Percentiles rank a stretch among this genome's conserved stretches.
Evolutionary conservation across 1,140 invertebrate genomes (phyloP).

Genomic region (Calliopsis andreniformis): DNA sequence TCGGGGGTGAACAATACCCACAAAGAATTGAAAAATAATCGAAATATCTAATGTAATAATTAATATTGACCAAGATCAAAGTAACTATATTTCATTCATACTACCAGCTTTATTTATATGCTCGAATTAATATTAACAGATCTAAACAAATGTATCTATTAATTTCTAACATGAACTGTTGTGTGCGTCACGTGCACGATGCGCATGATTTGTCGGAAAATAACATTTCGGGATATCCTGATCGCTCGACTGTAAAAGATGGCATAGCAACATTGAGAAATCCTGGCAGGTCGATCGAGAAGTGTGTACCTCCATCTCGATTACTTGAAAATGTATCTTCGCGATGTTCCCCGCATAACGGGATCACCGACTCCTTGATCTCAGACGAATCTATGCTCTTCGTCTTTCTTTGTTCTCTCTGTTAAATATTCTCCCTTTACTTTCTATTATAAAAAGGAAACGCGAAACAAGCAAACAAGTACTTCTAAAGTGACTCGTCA

Average conservation of each 20-base stretch:
- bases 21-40: neutral
- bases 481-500: too few species aligned
- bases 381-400: conserved; percentile 63
- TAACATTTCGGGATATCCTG: conserved; percentile 19
- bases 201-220: too few species aligned
- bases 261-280: conserved; percentile 52
- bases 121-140: too few species aligned
- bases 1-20: conserved; percentile 27
- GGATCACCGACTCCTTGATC: conserved; percentile 61
- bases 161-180: too few species aligned
- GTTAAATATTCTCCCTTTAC: conserved; percentile 1
- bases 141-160: too few species aligned
- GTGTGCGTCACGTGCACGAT: too few species aligned
- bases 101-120: too few species aligned
- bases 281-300: conserved; percentile 37
- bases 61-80: too few species aligned
- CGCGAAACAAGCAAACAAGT: too few species aligned
- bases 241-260: conserved; percentile 41
- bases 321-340: conserved; percentile 61
- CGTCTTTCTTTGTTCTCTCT: conserved; percentile 59
- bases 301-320: conserved; percentile 27
- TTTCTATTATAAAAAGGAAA: too few species aligned
- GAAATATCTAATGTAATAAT: neutral
- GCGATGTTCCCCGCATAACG: conserved; percentile 62
- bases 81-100: too few species aligned